Percentiles rank a stretch among this genome's conserved stretches.
phyloP scores from a whole-genome alignment of 2,888 invertebrate genomes.

The Dasypolia templi region DNA sequence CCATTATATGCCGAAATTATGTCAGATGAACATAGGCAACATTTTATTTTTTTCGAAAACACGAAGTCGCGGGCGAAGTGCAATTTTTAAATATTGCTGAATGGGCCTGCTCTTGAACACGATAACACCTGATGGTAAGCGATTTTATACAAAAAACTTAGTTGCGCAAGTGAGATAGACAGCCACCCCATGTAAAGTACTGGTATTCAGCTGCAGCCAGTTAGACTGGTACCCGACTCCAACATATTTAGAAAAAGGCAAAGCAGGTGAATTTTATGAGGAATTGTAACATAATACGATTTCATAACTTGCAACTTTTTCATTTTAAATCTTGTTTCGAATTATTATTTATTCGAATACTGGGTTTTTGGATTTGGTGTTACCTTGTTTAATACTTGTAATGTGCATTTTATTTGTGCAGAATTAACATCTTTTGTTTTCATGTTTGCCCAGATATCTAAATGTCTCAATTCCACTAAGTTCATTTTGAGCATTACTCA shows the following conservation, averaged over 20 bases:
- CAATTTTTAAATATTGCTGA: too few relatives aligned
- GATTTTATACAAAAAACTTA: too few relatives aligned
- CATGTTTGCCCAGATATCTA: not conserved
- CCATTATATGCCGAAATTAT: too few relatives aligned
- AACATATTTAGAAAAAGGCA: not conserved
- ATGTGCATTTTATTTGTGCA: not conserved
- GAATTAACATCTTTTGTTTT: not conserved
- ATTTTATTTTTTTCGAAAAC: too few relatives aligned
- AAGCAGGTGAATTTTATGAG: too few relatives aligned
- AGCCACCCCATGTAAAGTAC: not conserved
- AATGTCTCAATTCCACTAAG: constrained; percentile 1
- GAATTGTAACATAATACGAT: not conserved
- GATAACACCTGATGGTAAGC: too few relatives aligned
- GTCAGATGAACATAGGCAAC: too few relatives aligned
- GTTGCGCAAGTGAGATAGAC: not conserved
- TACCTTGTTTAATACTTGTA: not conserved
- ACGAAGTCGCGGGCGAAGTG: too few relatives aligned
- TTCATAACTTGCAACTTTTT: not conserved
- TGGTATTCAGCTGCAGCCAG: not conserved
- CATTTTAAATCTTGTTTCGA: not conserved
- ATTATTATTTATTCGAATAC: not conserved
- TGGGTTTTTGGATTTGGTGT: not conserved
- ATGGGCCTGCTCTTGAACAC: too few relatives aligned
- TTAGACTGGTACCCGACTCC: not conserved
- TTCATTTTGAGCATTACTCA: constrained; percentile 33